phyloP scores from a whole-genome alignment of 2,113 vertebrate species.

The Isurus oxyrinchus region DNA sequence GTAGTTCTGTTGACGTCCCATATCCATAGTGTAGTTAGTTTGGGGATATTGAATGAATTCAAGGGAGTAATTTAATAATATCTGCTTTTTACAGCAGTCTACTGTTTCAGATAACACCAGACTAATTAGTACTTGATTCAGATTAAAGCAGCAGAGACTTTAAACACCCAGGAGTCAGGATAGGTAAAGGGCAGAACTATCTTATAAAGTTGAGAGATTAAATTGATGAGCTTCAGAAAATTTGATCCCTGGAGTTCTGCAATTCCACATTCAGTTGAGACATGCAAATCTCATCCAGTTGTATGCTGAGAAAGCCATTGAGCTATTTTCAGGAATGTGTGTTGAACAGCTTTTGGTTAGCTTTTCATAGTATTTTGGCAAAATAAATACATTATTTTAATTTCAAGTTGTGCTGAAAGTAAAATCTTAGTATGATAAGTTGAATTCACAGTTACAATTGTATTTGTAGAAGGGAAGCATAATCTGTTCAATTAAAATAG shows the following conservation, averaged over 20 bases:
- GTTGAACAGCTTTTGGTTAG: background rate
- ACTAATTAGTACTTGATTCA: slow-evolving; percentile 24
- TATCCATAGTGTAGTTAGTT: background rate
- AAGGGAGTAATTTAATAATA: background rate
- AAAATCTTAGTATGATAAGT: background rate
- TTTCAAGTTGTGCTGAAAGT: background rate
- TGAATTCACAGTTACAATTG: background rate
- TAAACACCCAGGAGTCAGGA: background rate
- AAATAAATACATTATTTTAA: background rate
- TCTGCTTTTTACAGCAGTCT: background rate
- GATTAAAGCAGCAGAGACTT: background rate
- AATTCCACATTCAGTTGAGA: background rate
- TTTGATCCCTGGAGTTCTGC: background rate
- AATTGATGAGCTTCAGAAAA: slow-evolving; percentile 17
- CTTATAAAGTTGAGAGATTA: background rate
- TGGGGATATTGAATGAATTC: background rate
- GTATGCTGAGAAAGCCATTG: background rate
- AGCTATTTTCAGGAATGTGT: background rate
- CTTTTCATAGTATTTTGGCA: background rate
- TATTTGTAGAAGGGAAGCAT: background rate
- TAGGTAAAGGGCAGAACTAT: background rate
- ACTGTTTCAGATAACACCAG: background rate
- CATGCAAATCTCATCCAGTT: background rate
- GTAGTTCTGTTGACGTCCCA: background rate
- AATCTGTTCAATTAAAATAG: background rate